A percentile compares a stretch with the other conserved stretches of the same genome.
Conservation (phyloP, 2,113 vertebrate genomes). For the Zeus faber region DNA sequence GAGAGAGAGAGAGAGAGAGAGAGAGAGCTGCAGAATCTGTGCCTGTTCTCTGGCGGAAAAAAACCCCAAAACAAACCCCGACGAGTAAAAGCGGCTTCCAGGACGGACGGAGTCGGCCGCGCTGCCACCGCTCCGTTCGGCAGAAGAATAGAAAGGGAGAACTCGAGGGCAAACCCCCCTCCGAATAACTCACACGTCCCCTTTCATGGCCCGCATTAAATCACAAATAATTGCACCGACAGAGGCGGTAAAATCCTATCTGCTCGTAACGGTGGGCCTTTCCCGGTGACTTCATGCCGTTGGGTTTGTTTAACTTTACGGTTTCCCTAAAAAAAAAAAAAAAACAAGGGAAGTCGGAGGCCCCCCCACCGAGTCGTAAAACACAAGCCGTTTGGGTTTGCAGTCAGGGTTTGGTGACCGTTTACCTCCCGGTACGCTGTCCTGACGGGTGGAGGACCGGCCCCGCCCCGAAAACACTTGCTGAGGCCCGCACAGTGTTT, state of each 20-base stretch:
- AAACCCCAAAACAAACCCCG: too few species aligned
- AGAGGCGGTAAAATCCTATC: slow-evolving; percentile 57
- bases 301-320: slow-evolving; percentile 57
- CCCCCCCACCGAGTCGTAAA: slow-evolving; percentile 40
- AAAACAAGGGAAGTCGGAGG: slow-evolving; percentile 53
- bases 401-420: slow-evolving; percentile 46
- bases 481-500: slow-evolving; percentile 28
- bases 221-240: slow-evolving; percentile 43
- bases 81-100: too few species aligned
- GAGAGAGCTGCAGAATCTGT: too few species aligned
- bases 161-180: too few species aligned
- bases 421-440: slow-evolving; percentile 15
- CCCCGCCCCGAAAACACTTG: slow-evolving; percentile 25
- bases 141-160: too few species aligned
- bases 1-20: too few species aligned
- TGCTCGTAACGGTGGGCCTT: slow-evolving; percentile 43
- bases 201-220: slow-evolving; percentile 52
- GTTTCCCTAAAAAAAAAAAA: slow-evolving; percentile 54
- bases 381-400: slow-evolving; percentile 38
- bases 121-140: too few species aligned
- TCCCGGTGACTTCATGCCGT: slow-evolving; percentile 42
- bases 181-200: slow-evolving; percentile 29
- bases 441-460: background rate
- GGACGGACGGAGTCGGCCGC: too few species aligned
- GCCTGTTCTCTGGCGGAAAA: too few species aligned